Evolutionary conservation across 2,113 vertebrate genomes (phyloP).

Genomic region (Tiliqua scincoides): DNA sequence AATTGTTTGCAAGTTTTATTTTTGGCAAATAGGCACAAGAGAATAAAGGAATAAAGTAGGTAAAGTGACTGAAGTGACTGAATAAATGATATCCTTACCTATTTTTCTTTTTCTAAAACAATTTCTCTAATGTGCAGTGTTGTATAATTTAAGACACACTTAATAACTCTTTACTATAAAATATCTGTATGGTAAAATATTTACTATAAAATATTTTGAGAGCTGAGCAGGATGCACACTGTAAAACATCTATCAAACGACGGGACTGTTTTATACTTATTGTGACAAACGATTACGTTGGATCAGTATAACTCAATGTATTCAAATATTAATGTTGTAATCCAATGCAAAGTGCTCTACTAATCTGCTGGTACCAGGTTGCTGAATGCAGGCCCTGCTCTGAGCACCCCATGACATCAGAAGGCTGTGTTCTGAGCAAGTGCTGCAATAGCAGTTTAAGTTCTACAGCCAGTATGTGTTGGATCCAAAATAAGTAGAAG

Average conservation of each 20-base stretch:
- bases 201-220: not conserved
- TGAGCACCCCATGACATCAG: not conserved
- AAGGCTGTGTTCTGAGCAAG: not conserved
- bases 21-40: not conserved
- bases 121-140: not conserved
- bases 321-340: constrained; percentile 23
- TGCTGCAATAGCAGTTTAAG: not conserved
- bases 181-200: constrained; percentile 15
- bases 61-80: not conserved
- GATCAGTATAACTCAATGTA: not conserved
- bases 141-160: not conserved
- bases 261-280: not conserved
- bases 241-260: not conserved
- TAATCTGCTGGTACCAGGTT: no score
- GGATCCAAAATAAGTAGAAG: not conserved
- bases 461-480: not conserved
- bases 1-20: not conserved
- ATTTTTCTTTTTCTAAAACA: not conserved
- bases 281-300: not conserved
- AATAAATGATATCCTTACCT: not conserved
- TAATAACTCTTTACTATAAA: constrained; percentile 1
- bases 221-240: not conserved
- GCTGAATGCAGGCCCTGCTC: no score
- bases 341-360: not conserved
- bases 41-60: not conserved